Evolutionary conservation across 64 coral and sea anemone species (phyloP), one percentile per base, ranked within the genome.

Genomic region (Dendrophyllia cribrosa): DNA sequence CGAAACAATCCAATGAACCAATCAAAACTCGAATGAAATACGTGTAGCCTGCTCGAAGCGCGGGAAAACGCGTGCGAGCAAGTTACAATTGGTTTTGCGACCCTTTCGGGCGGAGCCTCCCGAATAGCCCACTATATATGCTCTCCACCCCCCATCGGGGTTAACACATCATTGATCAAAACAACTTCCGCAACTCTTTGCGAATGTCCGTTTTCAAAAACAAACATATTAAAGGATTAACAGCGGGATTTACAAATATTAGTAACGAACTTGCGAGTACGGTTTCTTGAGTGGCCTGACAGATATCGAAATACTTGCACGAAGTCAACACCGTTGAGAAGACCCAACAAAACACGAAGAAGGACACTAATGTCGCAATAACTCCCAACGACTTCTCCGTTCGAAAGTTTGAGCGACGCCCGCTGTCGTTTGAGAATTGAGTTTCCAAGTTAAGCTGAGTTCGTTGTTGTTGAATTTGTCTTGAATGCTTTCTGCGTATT

Each of bases 121-220:
- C 34, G 34, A 34, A 34, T 34, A 34, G 34, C 34, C 34, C 34
- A 34, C 34, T 2, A 34, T 34, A 34, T 2, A 34, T 34, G 0
- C 34, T 34, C 34, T 34, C 34, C 34, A 34, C 34, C 34, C 34
- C 34, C 34, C 2, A 2, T 34, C 34, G 34, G 34, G 34, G 34
- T 56, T 56, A 5, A 56, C 53, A 56, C 53, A 56, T 9, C 6
- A 24, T 11, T 5, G 9, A 17, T 74, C 71, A 47, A 47, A 74
- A 74, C 15, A 74, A 5, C 15, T 47, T 74, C 71, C 26, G 15
- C 12, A 74, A 26, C 71, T 74, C 71, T 15, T 74, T 74, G 26
- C 71, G 71, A 46, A 74, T 74, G 13, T 74, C 71, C 13, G 71
- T 46, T 26, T 74, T 74, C 34, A 74, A 46, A 74, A 74, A 74